phyloP scores from a whole-genome alignment of 2,797 vertebrate genomes.

The Sarcophilus harrisii region DNA sequence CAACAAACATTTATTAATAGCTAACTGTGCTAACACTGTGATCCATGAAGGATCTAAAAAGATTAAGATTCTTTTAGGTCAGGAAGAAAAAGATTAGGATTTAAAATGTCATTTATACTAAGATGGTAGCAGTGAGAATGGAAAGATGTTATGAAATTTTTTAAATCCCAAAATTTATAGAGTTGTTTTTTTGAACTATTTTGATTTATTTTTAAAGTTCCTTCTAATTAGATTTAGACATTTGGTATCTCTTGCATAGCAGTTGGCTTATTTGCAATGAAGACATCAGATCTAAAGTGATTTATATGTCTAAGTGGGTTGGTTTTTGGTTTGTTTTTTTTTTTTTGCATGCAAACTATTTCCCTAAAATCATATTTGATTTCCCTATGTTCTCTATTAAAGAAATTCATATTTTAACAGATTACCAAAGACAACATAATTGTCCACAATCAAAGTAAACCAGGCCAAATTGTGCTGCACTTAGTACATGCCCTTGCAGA shows the following conservation, averaged over 20 bases:
- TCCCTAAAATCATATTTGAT: conserved; percentile 51
- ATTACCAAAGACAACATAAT: background rate
- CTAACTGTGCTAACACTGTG: background rate
- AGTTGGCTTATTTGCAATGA: background rate
- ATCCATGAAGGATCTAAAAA: background rate
- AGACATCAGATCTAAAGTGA: background rate
- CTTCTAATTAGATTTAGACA: background rate
- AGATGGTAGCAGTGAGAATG: background rate
- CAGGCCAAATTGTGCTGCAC: background rate
- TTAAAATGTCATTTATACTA: background rate
- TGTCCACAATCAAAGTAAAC: background rate
- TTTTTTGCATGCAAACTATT: conserved; percentile 61
- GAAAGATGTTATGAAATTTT: background rate
- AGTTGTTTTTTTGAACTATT: background rate
- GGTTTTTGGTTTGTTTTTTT: conserved; percentile 8
- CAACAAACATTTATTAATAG: background rate
- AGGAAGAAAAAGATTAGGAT: background rate
- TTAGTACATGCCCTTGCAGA: too few species aligned
- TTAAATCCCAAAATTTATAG: background rate
- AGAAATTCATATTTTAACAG: background rate
- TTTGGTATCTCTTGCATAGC: background rate
- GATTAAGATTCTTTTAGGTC: background rate
- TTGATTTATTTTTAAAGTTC: background rate
- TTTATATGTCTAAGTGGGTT: background rate
- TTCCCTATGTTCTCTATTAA: background rate